Percentiles rank a stretch among this genome's conserved stretches.
These are phyloP conservation scores for Eubasilissa splendida DNA, from an alignment of 2,888 invertebrate genomes.

Conservation along the genomic window DNA sequence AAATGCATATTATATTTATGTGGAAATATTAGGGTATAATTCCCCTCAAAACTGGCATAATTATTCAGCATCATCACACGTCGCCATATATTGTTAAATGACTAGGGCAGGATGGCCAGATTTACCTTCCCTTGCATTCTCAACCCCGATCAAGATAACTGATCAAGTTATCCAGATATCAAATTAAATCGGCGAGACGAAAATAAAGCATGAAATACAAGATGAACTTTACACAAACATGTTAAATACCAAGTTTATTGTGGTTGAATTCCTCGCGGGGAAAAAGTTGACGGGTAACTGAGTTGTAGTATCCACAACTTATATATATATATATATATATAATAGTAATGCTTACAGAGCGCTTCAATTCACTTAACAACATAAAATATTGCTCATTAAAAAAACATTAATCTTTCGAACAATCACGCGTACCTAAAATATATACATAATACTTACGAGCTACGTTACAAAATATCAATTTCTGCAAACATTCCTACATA, in stretches of 20 bases:
- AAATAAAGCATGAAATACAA: slow-evolving; percentile 17
- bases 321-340: background rate
- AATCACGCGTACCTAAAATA: slow-evolving; percentile 26
- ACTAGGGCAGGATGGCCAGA: slow-evolving; percentile 25
- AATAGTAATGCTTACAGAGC: too few species aligned
- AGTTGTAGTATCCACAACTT: background rate
- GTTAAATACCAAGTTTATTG: background rate
- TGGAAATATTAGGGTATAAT: background rate
- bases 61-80: background rate
- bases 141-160: background rate
- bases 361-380: too few species aligned
- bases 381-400: background rate
- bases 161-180: background rate
- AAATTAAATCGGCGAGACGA: background rate
- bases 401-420: slow-evolving; percentile 16
- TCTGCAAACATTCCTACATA: slow-evolving; percentile 16
- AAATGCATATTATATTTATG: background rate
- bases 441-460: slow-evolving; percentile 6
- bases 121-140: slow-evolving; percentile 6
- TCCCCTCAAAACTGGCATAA: slow-evolving; percentile 9
- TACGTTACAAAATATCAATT: slow-evolving; percentile 30
- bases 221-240: slow-evolving; percentile 1
- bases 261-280: background rate
- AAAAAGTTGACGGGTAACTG: slow-evolving; percentile 3
- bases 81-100: slow-evolving; percentile 9